Evolutionary conservation across 2,113 vertebrate genomes (phyloP).

Genomic region (Caranx ignobilis): DNA sequence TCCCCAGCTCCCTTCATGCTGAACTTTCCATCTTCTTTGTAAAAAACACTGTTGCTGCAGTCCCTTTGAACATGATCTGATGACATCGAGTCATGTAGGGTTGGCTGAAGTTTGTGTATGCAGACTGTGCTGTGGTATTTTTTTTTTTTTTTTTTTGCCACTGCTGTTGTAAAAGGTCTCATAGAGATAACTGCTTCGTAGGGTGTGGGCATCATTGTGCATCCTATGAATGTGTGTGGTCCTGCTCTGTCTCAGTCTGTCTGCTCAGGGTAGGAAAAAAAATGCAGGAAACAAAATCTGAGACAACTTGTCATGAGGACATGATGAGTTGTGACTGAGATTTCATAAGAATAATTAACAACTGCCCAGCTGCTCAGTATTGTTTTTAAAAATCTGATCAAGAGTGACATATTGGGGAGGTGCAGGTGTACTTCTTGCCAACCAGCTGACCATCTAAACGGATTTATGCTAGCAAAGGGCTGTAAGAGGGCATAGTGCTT

Average conservation of each 20-base stretch:
- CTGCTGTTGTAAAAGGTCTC: neutral
- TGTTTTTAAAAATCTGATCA: neutral
- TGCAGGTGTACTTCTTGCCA: neutral
- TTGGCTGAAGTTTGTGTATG: slow-evolving; percentile 2
- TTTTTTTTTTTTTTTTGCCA: neutral
- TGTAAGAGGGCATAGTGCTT: slow-evolving; percentile 19
- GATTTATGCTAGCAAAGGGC: neutral
- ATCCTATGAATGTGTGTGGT: neutral
- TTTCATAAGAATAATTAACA: slow-evolving; percentile 5
- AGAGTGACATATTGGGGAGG: neutral
- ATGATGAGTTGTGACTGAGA: neutral
- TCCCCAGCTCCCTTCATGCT: slow-evolving; percentile 1
- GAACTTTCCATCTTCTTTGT: slow-evolving; percentile 30
- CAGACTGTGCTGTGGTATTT: neutral
- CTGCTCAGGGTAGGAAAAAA: neutral
- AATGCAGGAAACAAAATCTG: neutral
- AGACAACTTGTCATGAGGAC: neutral
- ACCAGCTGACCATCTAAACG: slow-evolving; percentile 7
- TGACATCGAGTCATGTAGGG: neutral
- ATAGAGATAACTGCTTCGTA: neutral
- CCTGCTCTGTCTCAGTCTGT: neutral
- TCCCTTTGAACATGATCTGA: slow-evolving; percentile 22
- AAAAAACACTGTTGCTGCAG: neutral
- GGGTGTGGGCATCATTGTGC: neutral
- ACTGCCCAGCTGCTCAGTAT: neutral